Conservation (phyloP, 2,797 vertebrate species). For the Lagorchestes hirsutus region DNA sequence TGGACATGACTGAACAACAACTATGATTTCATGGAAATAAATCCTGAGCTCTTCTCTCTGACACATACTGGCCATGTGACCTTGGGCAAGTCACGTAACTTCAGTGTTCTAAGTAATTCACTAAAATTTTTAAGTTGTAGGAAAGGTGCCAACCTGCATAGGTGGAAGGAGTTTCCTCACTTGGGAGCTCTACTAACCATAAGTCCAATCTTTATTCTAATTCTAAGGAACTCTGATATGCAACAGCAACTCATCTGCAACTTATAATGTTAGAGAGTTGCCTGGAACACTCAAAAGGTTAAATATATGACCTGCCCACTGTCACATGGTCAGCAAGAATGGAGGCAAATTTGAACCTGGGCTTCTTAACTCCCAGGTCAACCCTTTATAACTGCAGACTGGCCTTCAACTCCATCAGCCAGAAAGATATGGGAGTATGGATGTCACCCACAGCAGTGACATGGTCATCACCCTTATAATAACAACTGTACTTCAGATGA, state of each 20-base stretch:
- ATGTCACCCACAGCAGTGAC: neutral
- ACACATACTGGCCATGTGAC: neutral
- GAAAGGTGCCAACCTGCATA: neutral
- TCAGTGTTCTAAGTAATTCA: neutral
- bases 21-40: neutral
- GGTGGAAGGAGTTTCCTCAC: neutral
- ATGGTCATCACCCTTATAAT: neutral
- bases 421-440: neutral
- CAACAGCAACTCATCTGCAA: neutral
- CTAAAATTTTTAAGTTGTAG: neutral
- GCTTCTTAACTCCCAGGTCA: neutral
- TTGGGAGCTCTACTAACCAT: neutral
- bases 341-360: neutral
- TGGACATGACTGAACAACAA: neutral
- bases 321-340: neutral
- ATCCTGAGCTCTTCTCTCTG: neutral
- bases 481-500: neutral
- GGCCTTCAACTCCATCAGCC: too few species aligned
- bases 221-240: neutral
- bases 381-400: neutral
- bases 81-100: neutral
- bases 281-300: neutral
- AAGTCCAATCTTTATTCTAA: neutral
- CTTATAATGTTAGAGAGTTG: neutral
- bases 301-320: neutral